phyloP scores from a whole-genome alignment of 1,140 invertebrate genomes.

The Camponotus vicinus region DNA sequence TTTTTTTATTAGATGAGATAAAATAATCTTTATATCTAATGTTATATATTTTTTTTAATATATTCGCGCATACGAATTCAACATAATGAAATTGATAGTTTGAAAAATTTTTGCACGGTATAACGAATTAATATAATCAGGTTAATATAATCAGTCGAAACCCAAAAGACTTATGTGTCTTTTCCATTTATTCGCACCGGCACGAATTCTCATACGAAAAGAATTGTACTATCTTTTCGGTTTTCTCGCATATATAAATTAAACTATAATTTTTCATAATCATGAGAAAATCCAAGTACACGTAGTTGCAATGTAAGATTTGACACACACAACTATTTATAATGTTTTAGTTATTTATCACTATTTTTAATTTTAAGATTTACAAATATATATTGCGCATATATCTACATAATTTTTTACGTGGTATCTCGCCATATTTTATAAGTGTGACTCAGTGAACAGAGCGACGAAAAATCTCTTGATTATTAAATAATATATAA shows the following conservation, averaged over 20 bases:
- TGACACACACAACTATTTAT: not conserved
- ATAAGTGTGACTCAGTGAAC: not conserved
- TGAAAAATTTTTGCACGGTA: not conserved
- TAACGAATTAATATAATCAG: not conserved
- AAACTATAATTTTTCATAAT: slow-evolving; percentile 3
- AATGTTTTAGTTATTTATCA: slow-evolving; percentile 28
- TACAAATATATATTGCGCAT: slow-evolving; percentile 9
- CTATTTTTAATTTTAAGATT: slow-evolving; percentile 34
- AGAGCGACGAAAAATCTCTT: slow-evolving; percentile 21
- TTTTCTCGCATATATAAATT: not conserved
- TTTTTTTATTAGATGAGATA: not conserved
- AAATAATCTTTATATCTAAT: no score
- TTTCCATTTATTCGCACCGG: slow-evolving; percentile 1
- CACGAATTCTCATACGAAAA: not conserved
- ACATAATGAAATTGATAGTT: not conserved
- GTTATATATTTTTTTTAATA: not conserved
- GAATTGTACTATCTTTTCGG: slow-evolving; percentile 9
- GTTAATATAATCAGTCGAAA: not conserved
- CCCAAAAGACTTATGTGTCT: not conserved
- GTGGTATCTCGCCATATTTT: slow-evolving; percentile 1
- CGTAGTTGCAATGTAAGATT: slow-evolving; percentile 9
- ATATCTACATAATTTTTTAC: not conserved
- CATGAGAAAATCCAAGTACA: not conserved
- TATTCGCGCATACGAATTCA: not conserved
- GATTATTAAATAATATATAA: slow-evolving; percentile 15